Percentiles rank a stretch among this genome's conserved stretches.
phyloP scores from a whole-genome alignment of 2,113 vertebrate genomes.

The Perognathus longimembris region DNA sequence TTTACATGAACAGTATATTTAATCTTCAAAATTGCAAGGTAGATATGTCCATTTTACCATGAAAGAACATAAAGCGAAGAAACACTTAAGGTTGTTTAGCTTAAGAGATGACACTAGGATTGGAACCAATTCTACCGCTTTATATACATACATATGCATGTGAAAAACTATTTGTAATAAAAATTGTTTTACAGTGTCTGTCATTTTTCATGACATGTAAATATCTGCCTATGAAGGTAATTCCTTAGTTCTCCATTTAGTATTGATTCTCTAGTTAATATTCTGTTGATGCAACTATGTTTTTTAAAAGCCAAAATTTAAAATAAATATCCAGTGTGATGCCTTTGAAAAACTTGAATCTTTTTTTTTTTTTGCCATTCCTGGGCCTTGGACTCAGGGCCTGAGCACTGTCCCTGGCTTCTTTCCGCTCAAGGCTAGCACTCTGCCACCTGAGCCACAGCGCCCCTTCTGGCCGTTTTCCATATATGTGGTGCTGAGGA shows the following conservation, averaged over 20 bases:
- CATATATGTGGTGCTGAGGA: too few species aligned
- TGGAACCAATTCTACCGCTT: slow-evolving; percentile 8
- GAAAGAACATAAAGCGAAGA: slow-evolving; percentile 39
- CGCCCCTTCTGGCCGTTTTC: too few species aligned
- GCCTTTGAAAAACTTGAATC: too few species aligned
- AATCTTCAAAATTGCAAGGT: slow-evolving; percentile 14
- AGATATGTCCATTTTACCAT: slow-evolving; percentile 55
- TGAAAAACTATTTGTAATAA: slow-evolving; percentile 40
- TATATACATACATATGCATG: not conserved
- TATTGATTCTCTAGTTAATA: not conserved
- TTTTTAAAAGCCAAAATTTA: slow-evolving; percentile 46
- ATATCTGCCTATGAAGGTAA: not conserved
- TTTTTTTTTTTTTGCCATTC: too few species aligned
- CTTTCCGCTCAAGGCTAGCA: too few species aligned
- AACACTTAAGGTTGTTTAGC: not conserved
- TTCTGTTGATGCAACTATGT: not conserved
- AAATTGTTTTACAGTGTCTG: slow-evolving; percentile 35
- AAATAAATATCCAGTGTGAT: not conserved
- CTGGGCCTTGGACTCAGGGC: too few species aligned
- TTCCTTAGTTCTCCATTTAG: slow-evolving; percentile 5
- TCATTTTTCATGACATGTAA: slow-evolving; percentile 23
- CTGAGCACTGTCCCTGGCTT: too few species aligned
- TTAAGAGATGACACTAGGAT: slow-evolving; percentile 41
- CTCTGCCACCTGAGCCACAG: too few species aligned
- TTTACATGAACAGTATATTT: slow-evolving; percentile 49